These are phyloP conservation scores for Ichneumoninae sp. DNA, from an alignment of 2,888 invertebrate species.

Conservation along the genomic window DNA sequence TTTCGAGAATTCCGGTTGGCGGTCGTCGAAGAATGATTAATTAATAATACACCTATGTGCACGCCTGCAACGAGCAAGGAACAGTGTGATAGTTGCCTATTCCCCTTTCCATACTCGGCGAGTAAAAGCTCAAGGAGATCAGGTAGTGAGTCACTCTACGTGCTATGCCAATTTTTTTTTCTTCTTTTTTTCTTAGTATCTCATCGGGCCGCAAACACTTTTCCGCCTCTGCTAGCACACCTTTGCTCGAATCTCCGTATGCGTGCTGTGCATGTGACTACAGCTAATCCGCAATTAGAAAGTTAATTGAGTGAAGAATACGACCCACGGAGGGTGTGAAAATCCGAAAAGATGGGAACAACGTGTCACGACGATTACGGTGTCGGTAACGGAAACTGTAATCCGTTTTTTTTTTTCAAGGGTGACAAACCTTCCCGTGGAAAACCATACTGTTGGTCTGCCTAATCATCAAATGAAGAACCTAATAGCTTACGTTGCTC, in stretches of 20 bases:
- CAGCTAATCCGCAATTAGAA: not conserved
- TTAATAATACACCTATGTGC: conserved; percentile 61
- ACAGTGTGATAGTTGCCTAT: conserved; percentile 39
- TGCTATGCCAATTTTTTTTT: conserved; percentile 78
- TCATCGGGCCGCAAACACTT: conserved; percentile 54
- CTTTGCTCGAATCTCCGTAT: not conserved
- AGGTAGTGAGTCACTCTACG: conserved; percentile 78
- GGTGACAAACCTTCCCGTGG: too few species aligned
- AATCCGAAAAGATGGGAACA: not conserved
- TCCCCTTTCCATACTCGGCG: conserved; percentile 62
- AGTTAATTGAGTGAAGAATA: not conserved
- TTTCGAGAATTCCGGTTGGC: conserved; percentile 48
- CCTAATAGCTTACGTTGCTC: too few species aligned
- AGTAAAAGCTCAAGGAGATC: conserved; percentile 81
- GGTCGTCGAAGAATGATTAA: conserved; percentile 64
- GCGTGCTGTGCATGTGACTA: not conserved
- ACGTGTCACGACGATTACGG: too few species aligned
- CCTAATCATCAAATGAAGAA: too few species aligned
- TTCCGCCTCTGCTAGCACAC: conserved; percentile 41
- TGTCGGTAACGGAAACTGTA: too few species aligned
- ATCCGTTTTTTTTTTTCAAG: too few species aligned
- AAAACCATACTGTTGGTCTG: too few species aligned
- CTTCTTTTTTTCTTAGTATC: conserved; percentile 48
- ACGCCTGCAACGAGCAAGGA: conserved; percentile 52
- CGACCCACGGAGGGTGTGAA: not conserved